Conservation (phyloP, 2,888 invertebrate species). For the Hemithea aestivaria region DNA sequence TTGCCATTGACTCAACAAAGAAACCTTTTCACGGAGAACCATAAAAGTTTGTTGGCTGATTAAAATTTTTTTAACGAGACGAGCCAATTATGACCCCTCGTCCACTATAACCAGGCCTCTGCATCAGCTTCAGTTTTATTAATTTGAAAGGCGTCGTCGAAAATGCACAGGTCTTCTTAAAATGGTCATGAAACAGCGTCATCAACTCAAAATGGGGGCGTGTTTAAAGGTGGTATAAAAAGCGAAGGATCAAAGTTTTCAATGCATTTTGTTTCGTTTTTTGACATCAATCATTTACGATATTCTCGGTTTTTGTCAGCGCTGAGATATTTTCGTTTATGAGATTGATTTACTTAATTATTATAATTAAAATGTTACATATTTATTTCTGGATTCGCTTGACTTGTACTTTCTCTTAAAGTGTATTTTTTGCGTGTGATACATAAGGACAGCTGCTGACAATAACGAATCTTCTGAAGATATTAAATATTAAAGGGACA, state of each 20-base stretch:
- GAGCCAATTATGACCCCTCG: constrained; percentile 52
- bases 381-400: no score
- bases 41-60: constrained; percentile 66
- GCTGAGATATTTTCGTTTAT: constrained; percentile 12
- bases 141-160: constrained; percentile 11
- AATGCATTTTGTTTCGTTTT: constrained; percentile 37
- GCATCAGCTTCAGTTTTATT: constrained; percentile 12
- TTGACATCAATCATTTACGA: constrained; percentile 35
- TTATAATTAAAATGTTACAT: no score
- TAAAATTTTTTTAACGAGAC: constrained; percentile 66
- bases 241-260: constrained; percentile 57
- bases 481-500: no score
- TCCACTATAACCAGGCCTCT: constrained; percentile 28
- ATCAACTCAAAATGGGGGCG: constrained; percentile 59
- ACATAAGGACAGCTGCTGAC: no score
- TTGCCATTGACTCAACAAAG: constrained; percentile 57
- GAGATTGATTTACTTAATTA: background rate
- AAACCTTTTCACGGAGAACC: constrained; percentile 57
- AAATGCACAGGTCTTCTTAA: constrained; percentile 17
- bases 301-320: constrained; percentile 17
- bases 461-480: no score
- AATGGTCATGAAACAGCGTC: constrained; percentile 40
- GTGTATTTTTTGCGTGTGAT: no score
- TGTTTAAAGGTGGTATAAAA: constrained; percentile 47
- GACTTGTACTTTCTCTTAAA: no score